Base-by-base conservation (phyloP, 2,113 vertebrate genomes). In the Zingel zingel region DNA sequence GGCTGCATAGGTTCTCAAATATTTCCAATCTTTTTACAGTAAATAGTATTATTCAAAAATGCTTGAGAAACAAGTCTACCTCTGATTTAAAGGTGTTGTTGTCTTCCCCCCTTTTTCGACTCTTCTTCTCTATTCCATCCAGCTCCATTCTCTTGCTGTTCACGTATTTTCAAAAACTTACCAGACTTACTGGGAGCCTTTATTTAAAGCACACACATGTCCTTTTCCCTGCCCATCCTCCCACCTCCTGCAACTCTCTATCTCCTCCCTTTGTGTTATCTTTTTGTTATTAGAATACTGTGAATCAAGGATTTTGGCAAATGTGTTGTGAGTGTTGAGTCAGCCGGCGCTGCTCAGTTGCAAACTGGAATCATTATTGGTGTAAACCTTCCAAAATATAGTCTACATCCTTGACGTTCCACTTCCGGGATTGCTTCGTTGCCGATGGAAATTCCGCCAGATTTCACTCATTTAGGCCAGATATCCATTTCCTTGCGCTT, bases 1-100 rank as follows among this genome's bases (percentile, higher is more conserved):
- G 8, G 12, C n/a, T 54, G 8, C 54, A 68, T 13, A 5, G 13
- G 23, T n/a, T n/a, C 4, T 51, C 5, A 50, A 43, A 61, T 1
- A 4, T 53, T 39, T 61, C 45, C 13, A 67, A 1, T 16, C 1
- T 0, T 63, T 80, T 58, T 23, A 43, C 39, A 43, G 39, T 43
- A 12, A 69, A 50, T 11, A 23, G 30, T 1, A 2, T n/a, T 25
- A 19, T 73, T 61, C 8, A 13, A 39, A 27, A 36, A 6, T 23
- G 3, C 16, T 50, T 12, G 1, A 45, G 1, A 15, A 30, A 62
- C 15, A 43, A 33, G 36, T 43, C 12, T 79, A 93, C 90, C 86
- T 92, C 77, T n/a, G 45, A 19, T 43, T 80, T 64, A 76, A 93
- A 86, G 59, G 77, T 75, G 2, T 21, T 23, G 48, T 88, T 91